Evolutionary conservation across 35 echinoderm and acorn worm genomes (phyloP), one percentile per base, ranked within the genome.

Genomic region (Diadema setosum): DNA sequence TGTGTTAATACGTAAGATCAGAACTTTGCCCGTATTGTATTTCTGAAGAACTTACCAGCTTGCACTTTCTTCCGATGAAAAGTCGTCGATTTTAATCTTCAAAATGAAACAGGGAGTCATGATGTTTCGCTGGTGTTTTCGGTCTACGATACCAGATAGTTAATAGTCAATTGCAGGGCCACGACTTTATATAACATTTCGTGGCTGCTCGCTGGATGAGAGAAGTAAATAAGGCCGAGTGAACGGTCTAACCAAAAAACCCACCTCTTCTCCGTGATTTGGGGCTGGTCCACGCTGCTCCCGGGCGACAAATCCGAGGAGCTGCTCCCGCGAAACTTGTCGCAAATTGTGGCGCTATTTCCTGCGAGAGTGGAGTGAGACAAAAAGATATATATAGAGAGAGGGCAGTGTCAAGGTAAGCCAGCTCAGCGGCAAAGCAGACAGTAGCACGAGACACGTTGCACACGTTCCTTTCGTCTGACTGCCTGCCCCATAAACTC

Each of bases 241-340:
- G n/a, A n/a, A n/a, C n/a, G n/a, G 9, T 11, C 5, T 24, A 60
- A 18, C 30, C 14, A 30, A 67, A 34, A 27, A 33, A 78, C 73
- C 24, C 37, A 78, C 73, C 73, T 78, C 44, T 78, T 78, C 7
- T 78, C 37, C 21, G 33, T 44, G 40, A 41, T 21, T 78, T 34
- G 73, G 24, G 39, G 73, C 37, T 78, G 73, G 37, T 78, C 73
- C 37, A 78, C 73, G n/a, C 73, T 78, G 37, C 35, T 78, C 14
- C 73, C 73, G 3, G 73, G 73, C 24, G 73, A 78, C 34, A 78
- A 41, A 24, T 78, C 73, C 17, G 33, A 42, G 11, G 35, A 42
- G 18, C 73, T 78, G 20, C 73, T 44, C 34, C 35, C 44, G 73
- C 73, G 73, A 78, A 78, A 78, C 73, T 78, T 78, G 37, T 78